Evolutionary conservation across 2,113 vertebrate genomes (phyloP).

Genomic region (Enhydra lutris): DNA sequence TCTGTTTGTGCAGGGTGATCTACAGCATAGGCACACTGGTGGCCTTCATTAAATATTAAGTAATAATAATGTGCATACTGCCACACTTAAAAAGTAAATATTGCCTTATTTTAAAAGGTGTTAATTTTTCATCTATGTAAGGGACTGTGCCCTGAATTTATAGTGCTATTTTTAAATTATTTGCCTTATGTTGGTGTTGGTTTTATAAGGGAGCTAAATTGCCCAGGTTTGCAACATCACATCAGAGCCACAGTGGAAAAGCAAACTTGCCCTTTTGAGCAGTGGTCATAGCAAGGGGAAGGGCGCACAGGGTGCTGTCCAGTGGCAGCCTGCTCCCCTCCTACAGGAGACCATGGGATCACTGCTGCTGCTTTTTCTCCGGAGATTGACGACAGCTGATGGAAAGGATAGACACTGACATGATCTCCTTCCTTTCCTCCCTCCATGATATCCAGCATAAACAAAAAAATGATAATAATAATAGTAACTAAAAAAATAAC

Average conservation of each 20-base stretch:
- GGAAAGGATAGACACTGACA: not conserved
- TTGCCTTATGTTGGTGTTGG: not conserved
- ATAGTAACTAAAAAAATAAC: not conserved
- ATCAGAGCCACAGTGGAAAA: not conserved
- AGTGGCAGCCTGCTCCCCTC: not conserved
- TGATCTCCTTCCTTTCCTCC: not conserved
- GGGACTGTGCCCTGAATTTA: not conserved
- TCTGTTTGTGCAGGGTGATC: not conserved
- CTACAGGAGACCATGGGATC: too few species aligned
- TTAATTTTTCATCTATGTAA: slow-evolving; percentile 38
- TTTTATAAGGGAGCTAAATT: slow-evolving; percentile 1
- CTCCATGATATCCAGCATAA: not conserved
- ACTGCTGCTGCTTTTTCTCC: not conserved
- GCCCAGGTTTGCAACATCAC: not conserved
- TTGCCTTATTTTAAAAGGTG: slow-evolving; percentile 42
- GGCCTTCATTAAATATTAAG: slow-evolving; percentile 53
- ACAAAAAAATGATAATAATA: not conserved
- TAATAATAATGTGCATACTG: not conserved
- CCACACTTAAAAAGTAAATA: slow-evolving; percentile 51
- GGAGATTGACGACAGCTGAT: not conserved
- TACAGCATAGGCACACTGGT: not conserved
- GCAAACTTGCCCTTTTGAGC: too few species aligned
- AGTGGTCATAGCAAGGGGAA: not conserved
- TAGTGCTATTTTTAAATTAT: not conserved
- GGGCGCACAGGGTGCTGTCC: too few species aligned